Evolutionary conservation across 2,797 vertebrate species (phyloP).

Genomic region (Thaleichthys pacificus): DNA sequence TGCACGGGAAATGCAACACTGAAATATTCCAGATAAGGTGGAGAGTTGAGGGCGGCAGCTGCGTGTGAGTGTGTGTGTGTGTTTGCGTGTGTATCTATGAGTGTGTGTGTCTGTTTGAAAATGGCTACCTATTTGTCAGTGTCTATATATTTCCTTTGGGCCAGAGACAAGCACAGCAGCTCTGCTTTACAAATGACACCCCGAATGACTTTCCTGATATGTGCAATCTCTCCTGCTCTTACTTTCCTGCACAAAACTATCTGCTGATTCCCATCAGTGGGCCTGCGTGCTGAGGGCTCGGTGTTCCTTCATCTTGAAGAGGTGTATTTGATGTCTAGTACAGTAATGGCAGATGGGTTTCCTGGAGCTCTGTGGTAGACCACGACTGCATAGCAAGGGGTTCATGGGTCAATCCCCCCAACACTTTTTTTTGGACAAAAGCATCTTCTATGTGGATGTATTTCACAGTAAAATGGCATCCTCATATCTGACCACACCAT

Average conservation of each 20-base stretch:
- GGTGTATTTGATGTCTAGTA: too few relatives aligned
- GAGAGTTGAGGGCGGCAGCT: neutral
- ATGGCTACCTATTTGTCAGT: conserved; percentile 55
- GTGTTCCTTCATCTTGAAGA: too few relatives aligned
- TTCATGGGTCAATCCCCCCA: neutral
- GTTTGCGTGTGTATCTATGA: neutral
- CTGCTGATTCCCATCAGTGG: conserved; percentile 31
- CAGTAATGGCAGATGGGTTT: too few relatives aligned
- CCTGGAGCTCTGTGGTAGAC: too few relatives aligned
- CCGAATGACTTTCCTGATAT: conserved; percentile 53
- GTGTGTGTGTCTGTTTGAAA: conserved; percentile 11
- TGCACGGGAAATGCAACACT: conserved; percentile 23
- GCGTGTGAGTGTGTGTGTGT: neutral
- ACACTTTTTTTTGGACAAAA: neutral
- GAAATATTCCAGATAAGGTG: conserved; percentile 47
- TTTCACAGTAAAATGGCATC: neutral
- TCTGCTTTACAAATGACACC: conserved; percentile 53
- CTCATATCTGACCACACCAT: too few relatives aligned
- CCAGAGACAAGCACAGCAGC: conserved; percentile 34
- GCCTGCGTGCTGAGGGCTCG: neutral
- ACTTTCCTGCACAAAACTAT: conserved; percentile 20
- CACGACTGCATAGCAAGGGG: too few relatives aligned
- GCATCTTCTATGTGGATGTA: neutral
- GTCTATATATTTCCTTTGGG: conserved; percentile 39
- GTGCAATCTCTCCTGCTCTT: conserved; percentile 43